A percentile compares a stretch with the other conserved stretches of the same genome.
Conservation (phyloP, 2,113 vertebrate species). For the Dipodomys merriami region DNA sequence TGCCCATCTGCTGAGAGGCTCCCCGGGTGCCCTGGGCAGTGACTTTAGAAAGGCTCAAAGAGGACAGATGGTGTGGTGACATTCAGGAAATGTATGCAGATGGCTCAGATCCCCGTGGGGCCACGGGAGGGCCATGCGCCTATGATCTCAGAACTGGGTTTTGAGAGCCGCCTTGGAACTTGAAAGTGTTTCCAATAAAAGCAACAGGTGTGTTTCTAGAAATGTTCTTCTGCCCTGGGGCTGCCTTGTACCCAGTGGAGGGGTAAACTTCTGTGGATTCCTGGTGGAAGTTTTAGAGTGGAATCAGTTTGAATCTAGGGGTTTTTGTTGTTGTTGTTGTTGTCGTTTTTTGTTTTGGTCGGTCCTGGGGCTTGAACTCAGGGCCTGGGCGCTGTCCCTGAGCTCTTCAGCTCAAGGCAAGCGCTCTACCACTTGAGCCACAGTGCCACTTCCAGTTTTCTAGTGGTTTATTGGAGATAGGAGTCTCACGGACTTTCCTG, state of each 20-base stretch:
- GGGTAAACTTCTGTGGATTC: no score
- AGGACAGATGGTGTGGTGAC: slow-evolving; percentile 75
- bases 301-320: not conserved
- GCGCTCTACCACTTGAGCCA: no score
- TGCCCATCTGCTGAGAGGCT: slow-evolving; percentile 66
- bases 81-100: slow-evolving; percentile 67
- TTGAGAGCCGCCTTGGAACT: not conserved
- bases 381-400: no score
- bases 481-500: no score
- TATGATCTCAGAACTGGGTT: not conserved
- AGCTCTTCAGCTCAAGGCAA: no score
- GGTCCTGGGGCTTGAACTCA: no score
- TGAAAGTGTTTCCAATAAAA: not conserved
- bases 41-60: slow-evolving; percentile 31
- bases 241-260: not conserved
- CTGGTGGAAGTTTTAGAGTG: not conserved
- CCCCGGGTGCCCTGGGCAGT: not conserved
- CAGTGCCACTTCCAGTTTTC: no score
- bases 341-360: no score
- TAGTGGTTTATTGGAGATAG: no score
- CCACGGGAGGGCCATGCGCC: not conserved
- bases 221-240: not conserved
- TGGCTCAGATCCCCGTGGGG: not conserved
- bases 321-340: no score
- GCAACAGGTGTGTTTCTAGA: not conserved